A percentile compares a stretch with the other conserved stretches of the same genome.
Conservation (phyloP, 2,113 vertebrate species). For the Trogon melanurus region DNA sequence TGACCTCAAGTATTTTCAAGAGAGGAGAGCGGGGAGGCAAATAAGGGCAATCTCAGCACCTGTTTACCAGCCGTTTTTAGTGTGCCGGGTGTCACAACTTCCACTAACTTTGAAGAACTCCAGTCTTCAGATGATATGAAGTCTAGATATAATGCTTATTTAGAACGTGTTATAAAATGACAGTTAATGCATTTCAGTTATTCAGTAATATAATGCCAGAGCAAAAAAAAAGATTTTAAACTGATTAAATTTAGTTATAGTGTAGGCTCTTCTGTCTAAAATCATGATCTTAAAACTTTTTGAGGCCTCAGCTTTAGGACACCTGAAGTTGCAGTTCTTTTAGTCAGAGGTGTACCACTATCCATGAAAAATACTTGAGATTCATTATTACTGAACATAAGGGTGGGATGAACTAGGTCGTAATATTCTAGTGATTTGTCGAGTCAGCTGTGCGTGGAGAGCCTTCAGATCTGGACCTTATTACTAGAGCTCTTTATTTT, state of each 20-base stretch:
- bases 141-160: neutral
- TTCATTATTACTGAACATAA: neutral
- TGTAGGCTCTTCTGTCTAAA: neutral
- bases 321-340: neutral
- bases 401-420: accelerated
- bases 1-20: neutral
- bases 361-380: neutral
- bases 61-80: neutral
- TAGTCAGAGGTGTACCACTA: neutral
- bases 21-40: neutral
- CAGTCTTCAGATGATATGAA: neutral
- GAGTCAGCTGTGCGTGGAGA: neutral
- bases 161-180: neutral
- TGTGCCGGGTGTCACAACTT: neutral
- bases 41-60: neutral
- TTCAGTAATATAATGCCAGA: neutral
- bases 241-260: neutral
- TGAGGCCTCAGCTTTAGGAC: neutral
- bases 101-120: neutral
- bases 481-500: neutral
- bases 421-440: neutral
- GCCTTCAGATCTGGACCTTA: neutral
- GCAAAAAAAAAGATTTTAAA: neutral
- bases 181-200: neutral
- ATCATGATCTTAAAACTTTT: neutral